Evolutionary conservation across 2,797 vertebrate genomes (phyloP).

Genomic region (Hylomyscus alleni): DNA sequence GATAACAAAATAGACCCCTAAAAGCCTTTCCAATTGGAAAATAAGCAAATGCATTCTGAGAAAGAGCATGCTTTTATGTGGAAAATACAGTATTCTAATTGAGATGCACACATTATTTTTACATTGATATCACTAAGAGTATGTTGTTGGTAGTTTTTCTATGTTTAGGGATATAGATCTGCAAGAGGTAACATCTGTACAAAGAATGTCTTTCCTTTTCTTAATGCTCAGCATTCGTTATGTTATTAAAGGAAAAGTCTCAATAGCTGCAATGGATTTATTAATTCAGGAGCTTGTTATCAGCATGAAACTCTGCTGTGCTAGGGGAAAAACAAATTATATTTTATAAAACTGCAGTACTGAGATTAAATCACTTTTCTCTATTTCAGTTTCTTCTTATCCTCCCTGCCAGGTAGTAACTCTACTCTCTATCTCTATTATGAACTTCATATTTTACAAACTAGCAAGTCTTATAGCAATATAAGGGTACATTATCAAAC

Average conservation of each 20-base stretch:
- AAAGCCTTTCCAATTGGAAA: slow-evolving; percentile 80
- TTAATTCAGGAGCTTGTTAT: slow-evolving; percentile 86
- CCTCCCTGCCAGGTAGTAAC: slow-evolving; percentile 82
- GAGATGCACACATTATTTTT: slow-evolving; percentile 70
- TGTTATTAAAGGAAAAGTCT: slow-evolving; percentile 86
- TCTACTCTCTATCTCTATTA: slow-evolving; percentile 84
- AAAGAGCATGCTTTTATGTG: slow-evolving; percentile 66
- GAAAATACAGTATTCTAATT: slow-evolving; percentile 71
- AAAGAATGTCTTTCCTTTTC: slow-evolving; percentile 80
- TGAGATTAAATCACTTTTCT: slow-evolving; percentile 86
- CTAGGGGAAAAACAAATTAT: slow-evolving; percentile 84
- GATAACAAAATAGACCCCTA: slow-evolving; percentile 76
- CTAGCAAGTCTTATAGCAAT: slow-evolving; percentile 82
- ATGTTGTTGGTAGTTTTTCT: slow-evolving; percentile 35
- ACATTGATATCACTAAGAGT: slow-evolving; percentile 61
- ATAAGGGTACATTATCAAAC: slow-evolving; percentile 80
- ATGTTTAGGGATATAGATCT: slow-evolving; percentile 64
- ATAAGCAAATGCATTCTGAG: slow-evolving; percentile 62
- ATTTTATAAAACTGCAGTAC: slow-evolving; percentile 83
- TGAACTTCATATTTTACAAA: slow-evolving; percentile 84
- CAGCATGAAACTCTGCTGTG: slow-evolving; percentile 84
- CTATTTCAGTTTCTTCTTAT: slow-evolving; percentile 86
- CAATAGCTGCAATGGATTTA: slow-evolving; percentile 86
- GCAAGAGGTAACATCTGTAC: slow-evolving; percentile 55
- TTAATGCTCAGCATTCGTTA: slow-evolving; percentile 83